phyloP scores from a whole-genome alignment of 2,113 vertebrate species.

The Montifringilla adamsi region DNA sequence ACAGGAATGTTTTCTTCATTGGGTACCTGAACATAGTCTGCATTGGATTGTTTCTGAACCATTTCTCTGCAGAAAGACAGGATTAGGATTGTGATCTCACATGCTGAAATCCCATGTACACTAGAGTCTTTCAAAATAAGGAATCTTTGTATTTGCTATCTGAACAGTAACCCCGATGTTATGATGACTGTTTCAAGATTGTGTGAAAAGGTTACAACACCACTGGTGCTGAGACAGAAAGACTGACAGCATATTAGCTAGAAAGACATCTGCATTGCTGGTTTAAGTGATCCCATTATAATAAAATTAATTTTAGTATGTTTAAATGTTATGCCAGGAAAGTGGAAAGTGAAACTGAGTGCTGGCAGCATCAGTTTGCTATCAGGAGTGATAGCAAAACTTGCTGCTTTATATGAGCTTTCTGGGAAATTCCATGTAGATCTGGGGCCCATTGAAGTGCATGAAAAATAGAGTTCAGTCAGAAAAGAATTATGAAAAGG shows the following conservation, averaged over 20 bases:
- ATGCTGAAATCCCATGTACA: neutral
- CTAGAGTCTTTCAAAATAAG: neutral
- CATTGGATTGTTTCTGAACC: slow-evolving; percentile 9
- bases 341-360: neutral
- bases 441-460: neutral
- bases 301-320: neutral
- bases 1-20: slow-evolving; percentile 41
- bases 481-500: neutral
- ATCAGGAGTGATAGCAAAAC: neutral
- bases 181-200: neutral
- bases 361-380: no score
- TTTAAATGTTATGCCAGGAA: neutral
- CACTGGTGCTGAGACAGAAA: neutral
- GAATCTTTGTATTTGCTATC: neutral
- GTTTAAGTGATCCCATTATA: neutral
- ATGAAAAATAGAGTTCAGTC: neutral
- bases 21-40: slow-evolving; percentile 41
- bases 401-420: neutral
- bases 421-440: neutral
- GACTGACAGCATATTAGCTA: neutral
- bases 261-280: neutral
- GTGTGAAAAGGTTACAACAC: neutral
- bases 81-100: neutral
- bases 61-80: slow-evolving; percentile 70
- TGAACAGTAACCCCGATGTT: neutral